These are phyloP conservation scores for Ostrea denselamellosa DNA, from an alignment of 1,140 invertebrate species.

Conservation along the genomic window DNA sequence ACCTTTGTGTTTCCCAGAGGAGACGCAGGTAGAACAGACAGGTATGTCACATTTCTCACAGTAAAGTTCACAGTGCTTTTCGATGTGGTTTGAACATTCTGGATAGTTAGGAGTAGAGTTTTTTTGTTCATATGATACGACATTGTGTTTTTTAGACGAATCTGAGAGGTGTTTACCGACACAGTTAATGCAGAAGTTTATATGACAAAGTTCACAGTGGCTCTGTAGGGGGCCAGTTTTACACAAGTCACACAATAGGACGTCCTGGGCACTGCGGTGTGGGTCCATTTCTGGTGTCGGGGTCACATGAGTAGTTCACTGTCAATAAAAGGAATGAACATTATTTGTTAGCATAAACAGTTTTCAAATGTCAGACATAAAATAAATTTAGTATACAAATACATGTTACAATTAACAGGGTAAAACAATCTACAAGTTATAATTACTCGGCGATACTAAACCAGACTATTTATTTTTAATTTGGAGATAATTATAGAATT, in stretches of 20 bases:
- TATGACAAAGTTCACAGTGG: slow-evolving; percentile 1
- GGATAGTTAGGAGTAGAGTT: background rate
- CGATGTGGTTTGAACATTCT: background rate
- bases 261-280: background rate
- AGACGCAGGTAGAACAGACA: too few relatives aligned
- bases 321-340: too few relatives aligned
- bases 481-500: too few relatives aligned
- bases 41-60: background rate
- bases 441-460: too few relatives aligned
- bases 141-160: background rate
- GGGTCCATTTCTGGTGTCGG: background rate
- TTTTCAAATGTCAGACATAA: too few relatives aligned
- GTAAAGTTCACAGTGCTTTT: background rate
- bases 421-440: too few relatives aligned
- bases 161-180: background rate
- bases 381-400: too few relatives aligned
- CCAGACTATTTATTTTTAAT: too few relatives aligned
- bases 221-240: background rate
- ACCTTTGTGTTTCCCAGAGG: too few relatives aligned
- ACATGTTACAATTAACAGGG: too few relatives aligned
- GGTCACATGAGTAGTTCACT: background rate
- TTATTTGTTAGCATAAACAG: too few relatives aligned
- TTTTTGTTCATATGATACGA: background rate
- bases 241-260: background rate
- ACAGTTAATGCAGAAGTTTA: background rate